phyloP scores from a whole-genome alignment of 2,888 invertebrate species.

The Drosophila tanythrix region DNA sequence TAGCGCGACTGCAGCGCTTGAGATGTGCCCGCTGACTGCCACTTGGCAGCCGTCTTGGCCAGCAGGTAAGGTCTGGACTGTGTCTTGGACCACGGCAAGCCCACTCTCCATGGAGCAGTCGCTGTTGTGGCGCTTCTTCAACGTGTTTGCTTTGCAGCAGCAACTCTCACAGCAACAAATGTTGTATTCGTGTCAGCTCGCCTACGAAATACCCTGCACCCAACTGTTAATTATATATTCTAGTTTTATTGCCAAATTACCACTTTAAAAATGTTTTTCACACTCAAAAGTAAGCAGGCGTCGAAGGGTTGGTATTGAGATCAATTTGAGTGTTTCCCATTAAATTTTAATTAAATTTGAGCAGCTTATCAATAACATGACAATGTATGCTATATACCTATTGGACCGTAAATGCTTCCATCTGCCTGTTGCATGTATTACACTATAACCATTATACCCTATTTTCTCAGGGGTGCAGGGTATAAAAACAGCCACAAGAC shows the following conservation, averaged over 20 bases:
- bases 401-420: neutral
- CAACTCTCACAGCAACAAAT: conserved; percentile 44
- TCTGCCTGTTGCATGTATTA: neutral
- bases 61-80: conserved; percentile 67
- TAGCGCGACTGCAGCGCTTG: conserved; percentile 71
- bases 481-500: neutral
- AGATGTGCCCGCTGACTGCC: conserved; percentile 76
- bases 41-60: conserved; percentile 62
- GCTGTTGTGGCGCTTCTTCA: conserved; percentile 65
- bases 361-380: neutral
- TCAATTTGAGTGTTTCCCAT: neutral
- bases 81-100: conserved; percentile 25
- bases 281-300: neutral
- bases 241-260: neutral
- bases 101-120: conserved; percentile 61
- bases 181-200: neutral
- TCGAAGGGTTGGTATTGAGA: neutral
- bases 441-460: neutral
- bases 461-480: neutral
- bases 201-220: neutral
- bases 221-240: neutral
- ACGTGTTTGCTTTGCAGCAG: conserved; percentile 54
- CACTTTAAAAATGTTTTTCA: neutral
- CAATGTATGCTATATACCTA: neutral
- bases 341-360: neutral